These are phyloP conservation scores for Cacatua alba DNA, from an alignment of 2,113 vertebrate species.

Conservation along the genomic window DNA sequence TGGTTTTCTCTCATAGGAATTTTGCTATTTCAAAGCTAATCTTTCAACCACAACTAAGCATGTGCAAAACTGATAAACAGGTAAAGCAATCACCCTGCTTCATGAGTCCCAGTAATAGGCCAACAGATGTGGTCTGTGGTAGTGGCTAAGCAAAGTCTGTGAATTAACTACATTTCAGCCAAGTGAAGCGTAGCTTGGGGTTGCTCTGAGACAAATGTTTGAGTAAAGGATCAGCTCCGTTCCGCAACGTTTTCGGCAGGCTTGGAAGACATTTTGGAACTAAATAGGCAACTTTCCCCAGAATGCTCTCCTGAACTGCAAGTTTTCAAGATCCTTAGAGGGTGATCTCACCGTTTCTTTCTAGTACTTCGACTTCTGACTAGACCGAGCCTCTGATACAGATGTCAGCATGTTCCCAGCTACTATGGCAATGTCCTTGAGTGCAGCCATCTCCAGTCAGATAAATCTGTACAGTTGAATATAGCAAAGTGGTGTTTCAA, in stretches of 20 bases:
- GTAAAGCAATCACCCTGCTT: not conserved
- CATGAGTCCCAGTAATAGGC: not conserved
- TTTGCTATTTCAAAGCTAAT: not conserved
- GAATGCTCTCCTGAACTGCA: not conserved
- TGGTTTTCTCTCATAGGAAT: not conserved
- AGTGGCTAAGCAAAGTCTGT: not conserved
- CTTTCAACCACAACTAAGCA: not conserved
- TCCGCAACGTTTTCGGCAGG: not conserved
- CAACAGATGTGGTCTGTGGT: not conserved
- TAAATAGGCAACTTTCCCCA: not conserved
- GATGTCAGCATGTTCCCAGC: conserved; percentile 29
- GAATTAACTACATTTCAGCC: not conserved
- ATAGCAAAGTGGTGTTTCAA: conserved; percentile 30
- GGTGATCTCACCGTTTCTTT: not conserved
- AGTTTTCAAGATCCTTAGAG: not conserved
- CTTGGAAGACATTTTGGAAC: not conserved
- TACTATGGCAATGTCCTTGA: conserved; percentile 13
- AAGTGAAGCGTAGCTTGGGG: not conserved
- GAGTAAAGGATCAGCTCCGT: not conserved
- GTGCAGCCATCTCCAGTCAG: not conserved
- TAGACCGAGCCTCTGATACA: not conserved
- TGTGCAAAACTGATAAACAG: not conserved
- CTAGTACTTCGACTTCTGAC: not conserved
- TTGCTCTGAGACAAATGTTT: not conserved
- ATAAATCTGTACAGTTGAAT: not conserved